phyloP scores from a whole-genome alignment of 2,888 invertebrate genomes.

The Tenthredo amoena region DNA sequence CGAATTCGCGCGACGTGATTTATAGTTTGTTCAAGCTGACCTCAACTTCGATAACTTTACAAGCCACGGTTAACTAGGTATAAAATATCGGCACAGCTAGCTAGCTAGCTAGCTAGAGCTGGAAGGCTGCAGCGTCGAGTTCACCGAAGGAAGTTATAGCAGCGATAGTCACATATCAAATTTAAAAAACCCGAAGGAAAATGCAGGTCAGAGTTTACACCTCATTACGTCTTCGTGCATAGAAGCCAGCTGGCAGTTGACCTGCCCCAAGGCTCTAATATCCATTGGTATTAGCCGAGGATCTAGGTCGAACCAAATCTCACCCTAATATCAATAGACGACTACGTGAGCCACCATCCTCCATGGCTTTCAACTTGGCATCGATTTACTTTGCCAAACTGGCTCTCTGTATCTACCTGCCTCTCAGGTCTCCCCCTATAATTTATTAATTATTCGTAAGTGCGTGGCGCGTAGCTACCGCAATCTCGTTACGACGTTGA shows the following conservation, averaged over 20 bases:
- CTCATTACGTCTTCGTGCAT: slow-evolving; percentile 54
- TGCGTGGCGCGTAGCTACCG: slow-evolving; percentile 44
- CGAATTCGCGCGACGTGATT: slow-evolving; percentile 4
- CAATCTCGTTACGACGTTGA: slow-evolving; percentile 51
- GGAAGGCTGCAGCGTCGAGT: neutral
- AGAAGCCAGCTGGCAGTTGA: slow-evolving; percentile 59
- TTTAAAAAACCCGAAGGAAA: slow-evolving; percentile 30
- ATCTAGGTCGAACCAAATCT: slow-evolving; percentile 56
- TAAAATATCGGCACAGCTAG: slow-evolving; percentile 43
- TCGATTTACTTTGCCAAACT: slow-evolving; percentile 41
- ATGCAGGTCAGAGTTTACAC: slow-evolving; percentile 57
- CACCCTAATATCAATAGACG: slow-evolving; percentile 47
- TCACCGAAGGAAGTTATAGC: slow-evolving; percentile 2
- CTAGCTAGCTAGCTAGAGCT: neutral
- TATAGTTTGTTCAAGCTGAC: slow-evolving; percentile 33
- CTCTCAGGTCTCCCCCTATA: slow-evolving; percentile 40
- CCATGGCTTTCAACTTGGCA: slow-evolving; percentile 36
- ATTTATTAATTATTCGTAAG: slow-evolving; percentile 51
- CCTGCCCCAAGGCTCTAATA: slow-evolving; percentile 57
- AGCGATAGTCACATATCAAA: slow-evolving; percentile 27
- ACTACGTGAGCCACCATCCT: slow-evolving; percentile 6
- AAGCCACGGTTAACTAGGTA: slow-evolving; percentile 41
- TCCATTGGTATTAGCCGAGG: slow-evolving; percentile 58
- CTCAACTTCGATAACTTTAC: slow-evolving; percentile 38
- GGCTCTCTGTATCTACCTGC: slow-evolving; percentile 8